These are phyloP conservation scores for Drosophila pachea DNA, from an alignment of 1,140 invertebrate genomes.

Conservation along the genomic window DNA sequence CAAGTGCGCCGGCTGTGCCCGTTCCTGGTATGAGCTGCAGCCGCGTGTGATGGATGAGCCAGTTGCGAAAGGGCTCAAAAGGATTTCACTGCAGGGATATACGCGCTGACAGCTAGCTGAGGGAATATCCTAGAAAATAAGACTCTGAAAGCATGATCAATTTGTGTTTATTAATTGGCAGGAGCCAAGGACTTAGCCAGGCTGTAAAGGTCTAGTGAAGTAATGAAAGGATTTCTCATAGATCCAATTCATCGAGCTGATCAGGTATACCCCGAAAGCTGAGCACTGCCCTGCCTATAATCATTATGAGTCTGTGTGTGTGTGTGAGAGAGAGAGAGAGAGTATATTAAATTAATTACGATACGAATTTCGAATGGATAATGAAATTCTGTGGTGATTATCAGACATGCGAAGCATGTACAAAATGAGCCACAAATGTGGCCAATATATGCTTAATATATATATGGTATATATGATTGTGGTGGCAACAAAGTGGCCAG, in stretches of 20 bases:
- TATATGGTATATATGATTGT: too few species aligned
- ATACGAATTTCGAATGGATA: constrained; percentile 73
- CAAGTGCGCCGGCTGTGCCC: constrained; percentile 20
- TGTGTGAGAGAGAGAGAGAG: constrained; percentile 9
- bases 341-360: constrained; percentile 75
- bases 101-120: constrained; percentile 21
- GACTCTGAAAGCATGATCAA: constrained; percentile 1
- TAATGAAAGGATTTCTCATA: too few species aligned
- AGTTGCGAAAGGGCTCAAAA: constrained; percentile 15
- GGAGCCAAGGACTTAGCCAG: neutral
- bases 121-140: neutral
- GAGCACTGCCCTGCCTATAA: too few species aligned
- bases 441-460: constrained; percentile 38
- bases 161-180: constrained; percentile 9
- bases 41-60: constrained; percentile 2
- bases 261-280: constrained; percentile 9
- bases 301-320: constrained; percentile 19
- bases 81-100: constrained; percentile 4
- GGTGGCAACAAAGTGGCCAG: constrained; percentile 70
- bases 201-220: too few species aligned
- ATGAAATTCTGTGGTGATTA: constrained; percentile 73
- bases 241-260: neutral
- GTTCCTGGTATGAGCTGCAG: constrained; percentile 24
- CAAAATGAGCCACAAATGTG: constrained; percentile 72
- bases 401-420: constrained; percentile 70